Conservation (phyloP, 2,888 invertebrate genomes). For the Digitonthophagus gazella region DNA sequence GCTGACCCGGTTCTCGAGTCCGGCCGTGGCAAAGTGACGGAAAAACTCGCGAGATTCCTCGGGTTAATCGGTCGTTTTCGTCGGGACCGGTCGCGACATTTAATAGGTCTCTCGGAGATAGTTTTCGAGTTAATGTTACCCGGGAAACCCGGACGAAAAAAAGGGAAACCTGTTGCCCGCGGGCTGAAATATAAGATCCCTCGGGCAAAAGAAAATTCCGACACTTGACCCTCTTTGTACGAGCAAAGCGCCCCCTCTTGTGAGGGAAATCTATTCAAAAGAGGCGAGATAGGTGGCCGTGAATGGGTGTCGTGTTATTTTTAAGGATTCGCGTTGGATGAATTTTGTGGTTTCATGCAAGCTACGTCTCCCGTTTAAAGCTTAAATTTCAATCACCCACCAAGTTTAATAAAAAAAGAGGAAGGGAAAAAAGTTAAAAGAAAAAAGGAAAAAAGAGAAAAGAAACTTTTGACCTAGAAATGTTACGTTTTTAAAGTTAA, state of each 20-base stretch:
- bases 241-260: background rate
- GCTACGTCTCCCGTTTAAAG: no score
- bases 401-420: no score
- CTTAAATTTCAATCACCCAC: no score
- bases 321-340: background rate
- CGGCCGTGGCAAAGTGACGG: background rate
- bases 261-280: background rate
- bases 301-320: background rate
- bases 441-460: no score
- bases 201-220: background rate
- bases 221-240: background rate
- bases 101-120: no score
- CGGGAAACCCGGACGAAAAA: no score
- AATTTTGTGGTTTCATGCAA: no score
- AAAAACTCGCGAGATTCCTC: background rate
- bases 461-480: no score
- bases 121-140: no score
- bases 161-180: background rate
- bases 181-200: background rate
- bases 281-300: background rate
- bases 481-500: no score
- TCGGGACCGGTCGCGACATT: no score
- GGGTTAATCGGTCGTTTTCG: background rate
- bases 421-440: no score
- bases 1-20: background rate